These are phyloP conservation scores for Trichacis sp. DNA, from an alignment of 2,888 invertebrate species.

Conservation along the genomic window DNA sequence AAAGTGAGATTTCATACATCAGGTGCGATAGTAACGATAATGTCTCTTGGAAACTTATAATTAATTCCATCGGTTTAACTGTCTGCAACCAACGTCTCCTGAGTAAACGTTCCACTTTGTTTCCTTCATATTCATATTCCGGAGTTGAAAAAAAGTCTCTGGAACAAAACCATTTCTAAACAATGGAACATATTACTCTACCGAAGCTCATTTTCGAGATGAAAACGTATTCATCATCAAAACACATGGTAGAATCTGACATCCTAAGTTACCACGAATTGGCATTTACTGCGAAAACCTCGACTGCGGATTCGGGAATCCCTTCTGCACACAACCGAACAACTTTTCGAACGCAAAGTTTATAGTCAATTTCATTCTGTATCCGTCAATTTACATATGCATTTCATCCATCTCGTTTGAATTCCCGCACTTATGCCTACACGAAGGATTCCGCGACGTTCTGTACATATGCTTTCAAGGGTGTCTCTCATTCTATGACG, in stretches of 20 bases:
- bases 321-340: neutral
- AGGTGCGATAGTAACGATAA: constrained; percentile 16
- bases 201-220: too few species aligned
- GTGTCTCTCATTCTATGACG: too few species aligned
- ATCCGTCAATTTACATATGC: constrained; percentile 1
- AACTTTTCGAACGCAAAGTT: neutral
- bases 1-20: too few species aligned
- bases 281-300: neutral
- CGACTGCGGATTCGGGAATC: neutral
- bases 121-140: neutral
- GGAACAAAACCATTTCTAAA: too few species aligned
- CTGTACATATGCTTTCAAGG: too few species aligned
- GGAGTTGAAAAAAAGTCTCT: too few species aligned
- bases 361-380: neutral
- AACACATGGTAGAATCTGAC: too few species aligned
- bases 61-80: constrained; percentile 19
- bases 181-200: too few species aligned
- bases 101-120: constrained; percentile 10
- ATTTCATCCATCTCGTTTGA: neutral
- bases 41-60: constrained; percentile 20
- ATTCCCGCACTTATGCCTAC: neutral
- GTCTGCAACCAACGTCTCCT: constrained; percentile 11
- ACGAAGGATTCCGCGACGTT: too few species aligned
- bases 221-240: too few species aligned
- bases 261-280: too few species aligned